Base-by-base conservation (phyloP, 2,888 invertebrate genomes). In the Orthosia cruda region DNA sequence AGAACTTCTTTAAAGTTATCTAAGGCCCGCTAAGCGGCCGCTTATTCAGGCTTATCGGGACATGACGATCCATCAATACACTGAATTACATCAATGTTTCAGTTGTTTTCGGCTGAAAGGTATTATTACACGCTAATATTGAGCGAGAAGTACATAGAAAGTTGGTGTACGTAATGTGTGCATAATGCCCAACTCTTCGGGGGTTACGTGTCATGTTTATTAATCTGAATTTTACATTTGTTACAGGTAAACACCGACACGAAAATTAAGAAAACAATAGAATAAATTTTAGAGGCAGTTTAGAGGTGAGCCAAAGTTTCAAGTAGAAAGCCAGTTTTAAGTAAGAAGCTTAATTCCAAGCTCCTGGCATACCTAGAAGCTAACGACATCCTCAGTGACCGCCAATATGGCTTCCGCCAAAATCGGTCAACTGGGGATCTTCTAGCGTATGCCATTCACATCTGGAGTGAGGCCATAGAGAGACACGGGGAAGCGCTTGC, bases 181-280 rank as follows among this genome's bases (percentile, higher is more conserved):
- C 7, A 32, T 7, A n/a, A 5, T 32, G 32, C 32, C 32, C 7
- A 5, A 40, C 40, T 1, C 40, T 40, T 40, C 40, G 40, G 9
- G 26, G 40, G 40, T 40, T 7, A 40, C 32, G 32, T 45, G 1
- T 3, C 18, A 20, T 54, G n/a, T 67, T 40, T 65, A 80, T 67
- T 77, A 67, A 86, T 73, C 18, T 71, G 11, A 62, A 20, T 18
- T 50, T 80, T 74, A 74, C 16, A 15, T 77, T 84, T 70, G 65
- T 86, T 86, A n/a, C 87, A 86, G 85, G 85, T 86, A 86, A 79
- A 74, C 57, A 52, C 13, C 45, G 23, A 47, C 49, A 52, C 45
- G n/a, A 49, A 66, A 61, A 18, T 59, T 55, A 74, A 32, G 15
- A 64, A 58, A 49, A 79, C 49, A 74, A 62, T 62, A 57, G 26